Conservation (phyloP, 2,113 vertebrate genomes). For the Alethe diademata region DNA sequence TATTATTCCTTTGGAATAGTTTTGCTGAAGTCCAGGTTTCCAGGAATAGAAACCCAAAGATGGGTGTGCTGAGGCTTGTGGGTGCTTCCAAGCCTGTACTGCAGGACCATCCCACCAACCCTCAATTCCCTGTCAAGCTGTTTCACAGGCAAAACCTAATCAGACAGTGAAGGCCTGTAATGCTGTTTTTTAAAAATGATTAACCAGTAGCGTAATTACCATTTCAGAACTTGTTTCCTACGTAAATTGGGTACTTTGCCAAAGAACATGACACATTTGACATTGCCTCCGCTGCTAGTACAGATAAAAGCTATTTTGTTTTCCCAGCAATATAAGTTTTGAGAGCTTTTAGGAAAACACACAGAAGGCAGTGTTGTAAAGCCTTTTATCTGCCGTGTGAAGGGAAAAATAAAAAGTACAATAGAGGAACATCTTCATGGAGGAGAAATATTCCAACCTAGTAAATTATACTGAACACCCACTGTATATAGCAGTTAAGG, state of each 20-base stretch:
- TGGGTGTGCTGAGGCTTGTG: background rate
- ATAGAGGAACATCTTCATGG: background rate
- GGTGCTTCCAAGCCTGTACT: background rate
- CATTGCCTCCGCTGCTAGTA: background rate
- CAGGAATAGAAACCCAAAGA: background rate
- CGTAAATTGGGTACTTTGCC: conserved; percentile 14
- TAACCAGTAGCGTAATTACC: conserved; percentile 32
- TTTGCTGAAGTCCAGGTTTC: background rate
- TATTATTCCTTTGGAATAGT: background rate
- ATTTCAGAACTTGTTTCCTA: conserved; percentile 24
- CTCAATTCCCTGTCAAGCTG: background rate
- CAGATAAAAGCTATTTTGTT: conserved; percentile 40
- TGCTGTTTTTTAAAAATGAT: background rate
- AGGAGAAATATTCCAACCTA: conserved; percentile 14
- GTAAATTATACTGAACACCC: conserved; percentile 37
- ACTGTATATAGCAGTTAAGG: conserved; percentile 56
- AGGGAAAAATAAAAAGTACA: conserved; percentile 11
- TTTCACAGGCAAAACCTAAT: background rate
- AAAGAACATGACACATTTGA: conserved; percentile 34
- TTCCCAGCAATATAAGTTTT: background rate
- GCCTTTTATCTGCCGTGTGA: background rate
- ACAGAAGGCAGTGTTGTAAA: conserved; percentile 17
- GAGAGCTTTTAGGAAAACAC: conserved; percentile 18
- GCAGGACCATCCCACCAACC: background rate
- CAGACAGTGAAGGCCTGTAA: background rate